These are phyloP conservation scores for Sphecodes monilicornis DNA, from an alignment of 2,888 invertebrate species.

Conservation along the genomic window DNA sequence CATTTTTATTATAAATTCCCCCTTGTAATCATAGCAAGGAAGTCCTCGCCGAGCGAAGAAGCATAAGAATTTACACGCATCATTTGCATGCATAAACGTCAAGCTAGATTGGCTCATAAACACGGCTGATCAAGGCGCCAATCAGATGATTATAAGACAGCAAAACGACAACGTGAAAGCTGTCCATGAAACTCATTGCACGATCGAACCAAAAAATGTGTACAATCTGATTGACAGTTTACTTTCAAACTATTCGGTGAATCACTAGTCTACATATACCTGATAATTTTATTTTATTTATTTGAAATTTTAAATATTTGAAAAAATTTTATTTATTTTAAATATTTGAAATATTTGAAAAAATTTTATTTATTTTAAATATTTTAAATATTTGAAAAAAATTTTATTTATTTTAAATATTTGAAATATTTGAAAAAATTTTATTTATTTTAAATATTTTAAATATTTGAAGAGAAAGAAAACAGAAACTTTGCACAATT, in stretches of 20 bases:
- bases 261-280: too few relatives aligned
- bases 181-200: slow-evolving; percentile 16
- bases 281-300: too few relatives aligned
- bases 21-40: slow-evolving; percentile 20
- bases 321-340: background rate
- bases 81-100: slow-evolving; percentile 51
- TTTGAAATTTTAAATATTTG: too few relatives aligned
- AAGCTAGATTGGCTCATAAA: slow-evolving; percentile 45
- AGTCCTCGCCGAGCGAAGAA: slow-evolving; percentile 17
- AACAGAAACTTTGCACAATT: background rate
- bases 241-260: background rate
- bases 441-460: too few relatives aligned
- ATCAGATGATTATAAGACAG: slow-evolving; percentile 45
- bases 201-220: background rate
- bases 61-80: slow-evolving; percentile 38
- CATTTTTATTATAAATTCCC: background rate
- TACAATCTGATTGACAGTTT: background rate
- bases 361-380: too few relatives aligned
- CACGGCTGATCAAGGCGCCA: slow-evolving; percentile 45
- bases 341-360: too few relatives aligned
- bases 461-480: background rate
- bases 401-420: too few relatives aligned
- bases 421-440: too few relatives aligned
- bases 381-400: too few relatives aligned
- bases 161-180: slow-evolving; percentile 28